phyloP scores from a whole-genome alignment of 2,797 vertebrate species.

The Anas capensis region DNA sequence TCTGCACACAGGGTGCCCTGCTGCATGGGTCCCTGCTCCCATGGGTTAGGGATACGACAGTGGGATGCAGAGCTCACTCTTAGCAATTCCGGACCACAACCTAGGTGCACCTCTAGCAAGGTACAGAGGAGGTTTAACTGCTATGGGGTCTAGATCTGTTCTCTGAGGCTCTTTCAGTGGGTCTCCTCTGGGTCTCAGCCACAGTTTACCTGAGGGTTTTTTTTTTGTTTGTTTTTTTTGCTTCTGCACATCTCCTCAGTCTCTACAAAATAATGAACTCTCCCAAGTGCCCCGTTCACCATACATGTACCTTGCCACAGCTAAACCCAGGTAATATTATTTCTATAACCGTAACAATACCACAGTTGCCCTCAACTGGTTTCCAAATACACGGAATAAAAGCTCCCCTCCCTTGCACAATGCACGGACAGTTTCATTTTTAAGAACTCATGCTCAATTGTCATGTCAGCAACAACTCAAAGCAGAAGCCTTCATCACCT shows the following conservation, averaged over 20 bases:
- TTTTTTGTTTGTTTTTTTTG: neutral
- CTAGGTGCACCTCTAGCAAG: neutral
- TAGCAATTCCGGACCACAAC: neutral
- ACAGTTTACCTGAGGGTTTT: fast-evolving
- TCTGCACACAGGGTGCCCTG: neutral
- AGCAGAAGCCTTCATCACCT: neutral
- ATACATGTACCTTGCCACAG: neutral
- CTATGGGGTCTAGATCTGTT: neutral
- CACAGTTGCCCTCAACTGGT: neutral
- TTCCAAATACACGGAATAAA: neutral
- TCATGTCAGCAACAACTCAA: neutral
- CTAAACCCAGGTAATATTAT: neutral
- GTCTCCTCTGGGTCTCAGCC: neutral
- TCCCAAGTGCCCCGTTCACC: neutral
- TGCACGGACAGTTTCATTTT: neutral
- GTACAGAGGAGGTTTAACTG: neutral
- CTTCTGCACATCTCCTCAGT: neutral
- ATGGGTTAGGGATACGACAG: neutral
- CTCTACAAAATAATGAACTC: neutral
- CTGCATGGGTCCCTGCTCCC: neutral
- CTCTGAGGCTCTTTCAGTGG: neutral
- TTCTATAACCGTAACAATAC: neutral
- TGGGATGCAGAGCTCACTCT: neutral
- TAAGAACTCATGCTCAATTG: neutral
- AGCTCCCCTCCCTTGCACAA: neutral